Conservation (phyloP, 2,797 vertebrate species). For the Falco biarmicus region DNA sequence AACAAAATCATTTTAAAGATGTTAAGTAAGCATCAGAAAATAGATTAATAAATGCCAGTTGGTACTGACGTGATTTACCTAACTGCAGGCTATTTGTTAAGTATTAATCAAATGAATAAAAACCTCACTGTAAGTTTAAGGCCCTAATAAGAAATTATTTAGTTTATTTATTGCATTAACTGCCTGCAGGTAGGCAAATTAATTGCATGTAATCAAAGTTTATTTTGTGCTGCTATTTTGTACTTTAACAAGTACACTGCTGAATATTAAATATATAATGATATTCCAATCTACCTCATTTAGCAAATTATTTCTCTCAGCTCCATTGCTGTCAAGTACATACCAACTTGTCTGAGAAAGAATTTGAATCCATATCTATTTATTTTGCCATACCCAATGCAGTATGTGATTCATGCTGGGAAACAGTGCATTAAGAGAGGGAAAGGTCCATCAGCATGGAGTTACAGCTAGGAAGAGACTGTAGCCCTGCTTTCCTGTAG, state of each 20-base stretch:
- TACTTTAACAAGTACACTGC: background rate
- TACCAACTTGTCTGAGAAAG: background rate
- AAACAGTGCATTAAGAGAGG: background rate
- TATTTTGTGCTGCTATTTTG: background rate
- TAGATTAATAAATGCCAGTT: constrained; percentile 28
- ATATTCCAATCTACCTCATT: background rate
- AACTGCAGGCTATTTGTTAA: constrained; percentile 34
- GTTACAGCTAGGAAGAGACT: background rate
- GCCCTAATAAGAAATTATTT: constrained; percentile 24
- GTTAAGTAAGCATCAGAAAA: background rate
- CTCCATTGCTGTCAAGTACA: background rate
- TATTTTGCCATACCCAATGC: background rate
- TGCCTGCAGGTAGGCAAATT: constrained; percentile 32
- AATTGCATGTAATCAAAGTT: constrained; percentile 22
- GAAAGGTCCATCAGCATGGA: background rate
- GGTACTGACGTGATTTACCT: constrained; percentile 1
- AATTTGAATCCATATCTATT: background rate
- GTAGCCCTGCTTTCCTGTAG: background rate
- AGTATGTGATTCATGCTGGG: background rate
- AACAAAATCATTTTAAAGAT: background rate
- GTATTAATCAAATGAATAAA: constrained; percentile 55
- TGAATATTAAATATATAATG: background rate
- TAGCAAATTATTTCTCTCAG: background rate
- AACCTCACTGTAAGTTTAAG: constrained; percentile 14
- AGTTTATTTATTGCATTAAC: constrained; percentile 29